A percentile compares a stretch with the other conserved stretches of the same genome.
phyloP scores from a whole-genome alignment of 2,888 invertebrate genomes.

The Mythimna albipuncta region DNA sequence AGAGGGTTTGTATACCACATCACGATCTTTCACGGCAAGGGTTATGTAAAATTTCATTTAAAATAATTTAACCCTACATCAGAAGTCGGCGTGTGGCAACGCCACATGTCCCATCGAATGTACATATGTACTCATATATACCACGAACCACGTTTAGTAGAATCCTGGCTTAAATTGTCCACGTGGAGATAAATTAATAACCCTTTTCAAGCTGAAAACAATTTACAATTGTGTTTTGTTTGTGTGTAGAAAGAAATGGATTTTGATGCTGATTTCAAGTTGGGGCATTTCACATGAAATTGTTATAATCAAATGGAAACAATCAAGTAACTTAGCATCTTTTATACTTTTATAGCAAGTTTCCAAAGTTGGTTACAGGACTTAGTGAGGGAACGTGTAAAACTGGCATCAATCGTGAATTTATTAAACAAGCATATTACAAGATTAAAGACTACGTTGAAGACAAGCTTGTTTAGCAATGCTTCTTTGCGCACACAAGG shows the following conservation, averaged over 20 bases:
- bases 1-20: constrained; percentile 28
- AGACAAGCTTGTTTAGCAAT: too few species aligned
- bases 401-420: too few species aligned
- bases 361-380: too few species aligned
- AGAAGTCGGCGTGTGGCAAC: constrained; percentile 24
- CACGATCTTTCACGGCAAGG: not conserved
- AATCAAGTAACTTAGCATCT: too few species aligned
- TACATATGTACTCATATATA: constrained; percentile 7
- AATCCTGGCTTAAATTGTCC: constrained; percentile 23
- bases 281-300: too few species aligned
- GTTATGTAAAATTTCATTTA: constrained; percentile 21
- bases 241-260: not conserved
- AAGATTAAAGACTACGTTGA: too few species aligned
- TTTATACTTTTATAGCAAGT: too few species aligned
- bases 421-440: too few species aligned
- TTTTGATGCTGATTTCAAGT: not conserved
- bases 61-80: constrained; percentile 37
- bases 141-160: constrained; percentile 5
- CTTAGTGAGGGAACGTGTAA: too few species aligned
- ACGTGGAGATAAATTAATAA: constrained; percentile 29
- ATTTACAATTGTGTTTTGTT: constrained; percentile 23
- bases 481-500: too few species aligned
- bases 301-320: too few species aligned
- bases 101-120: constrained; percentile 28
- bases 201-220: constrained; percentile 29